These are phyloP conservation scores for Orchesellides sinensis DNA, from an alignment of 2,888 invertebrate species.

Conservation along the genomic window DNA sequence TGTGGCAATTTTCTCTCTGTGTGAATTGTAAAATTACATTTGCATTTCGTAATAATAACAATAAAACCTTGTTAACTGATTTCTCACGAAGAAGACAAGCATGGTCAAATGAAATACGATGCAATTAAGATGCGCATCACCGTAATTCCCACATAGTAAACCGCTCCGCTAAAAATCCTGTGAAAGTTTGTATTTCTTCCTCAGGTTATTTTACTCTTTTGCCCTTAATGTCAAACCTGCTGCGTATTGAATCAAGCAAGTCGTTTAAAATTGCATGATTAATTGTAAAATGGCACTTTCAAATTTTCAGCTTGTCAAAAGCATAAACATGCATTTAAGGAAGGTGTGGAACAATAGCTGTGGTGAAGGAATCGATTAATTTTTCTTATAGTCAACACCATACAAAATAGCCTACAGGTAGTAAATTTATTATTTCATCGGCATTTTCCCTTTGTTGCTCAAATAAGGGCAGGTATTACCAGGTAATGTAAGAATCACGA, in stretches of 20 bases:
- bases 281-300: too few relatives aligned
- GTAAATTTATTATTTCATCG: background rate
- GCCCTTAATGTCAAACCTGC: background rate
- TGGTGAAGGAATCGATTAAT: too few relatives aligned
- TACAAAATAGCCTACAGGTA: too few relatives aligned
- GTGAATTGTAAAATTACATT: background rate
- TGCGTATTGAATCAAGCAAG: too few relatives aligned
- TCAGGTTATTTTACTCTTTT: background rate
- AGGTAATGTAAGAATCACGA: slow-evolving; percentile 58
- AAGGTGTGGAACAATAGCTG: too few relatives aligned
- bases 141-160: background rate
- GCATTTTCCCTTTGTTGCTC: background rate
- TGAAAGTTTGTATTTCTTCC: background rate
- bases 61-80: slow-evolving; percentile 23
- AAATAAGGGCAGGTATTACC: background rate
- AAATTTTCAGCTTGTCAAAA: too few relatives aligned
- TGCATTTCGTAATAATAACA: background rate
- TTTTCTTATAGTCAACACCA: too few relatives aligned
- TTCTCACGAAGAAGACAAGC: slow-evolving; percentile 29
- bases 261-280: too few relatives aligned
- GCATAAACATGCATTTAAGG: too few relatives aligned
- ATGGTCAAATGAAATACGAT: background rate
- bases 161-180: background rate
- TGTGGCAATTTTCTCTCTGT: too few relatives aligned
- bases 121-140: slow-evolving; percentile 1